Conservation (phyloP, 2,888 invertebrate genomes). For the Acleris cristana region DNA sequence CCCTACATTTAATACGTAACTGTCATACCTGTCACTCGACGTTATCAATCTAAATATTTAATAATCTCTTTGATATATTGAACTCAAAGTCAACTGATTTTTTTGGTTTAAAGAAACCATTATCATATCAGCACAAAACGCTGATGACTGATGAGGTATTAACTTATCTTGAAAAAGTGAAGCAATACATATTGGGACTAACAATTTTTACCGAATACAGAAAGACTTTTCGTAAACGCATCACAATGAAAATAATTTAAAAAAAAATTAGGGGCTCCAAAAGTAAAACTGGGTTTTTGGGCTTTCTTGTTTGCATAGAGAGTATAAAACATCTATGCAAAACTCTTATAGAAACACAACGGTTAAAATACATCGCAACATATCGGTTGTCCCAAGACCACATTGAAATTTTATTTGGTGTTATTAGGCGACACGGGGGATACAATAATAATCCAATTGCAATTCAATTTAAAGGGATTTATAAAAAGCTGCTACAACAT, state of each 20-base stretch:
- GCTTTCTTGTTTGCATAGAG: not conserved
- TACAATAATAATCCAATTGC: constrained; percentile 14
- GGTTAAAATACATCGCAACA: not conserved
- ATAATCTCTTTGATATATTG: not conserved
- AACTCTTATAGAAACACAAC: not conserved
- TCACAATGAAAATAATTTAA: not conserved
- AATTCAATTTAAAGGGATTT: constrained; percentile 36
- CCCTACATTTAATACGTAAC: too few relatives aligned
- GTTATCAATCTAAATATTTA: too few relatives aligned
- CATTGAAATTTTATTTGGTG: constrained; percentile 7
- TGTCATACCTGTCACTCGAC: too few relatives aligned
- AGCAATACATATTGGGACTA: not conserved
- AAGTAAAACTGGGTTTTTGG: not conserved
- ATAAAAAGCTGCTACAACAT: constrained; percentile 11
- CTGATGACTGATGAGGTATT: not conserved
- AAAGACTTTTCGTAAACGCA: not conserved
- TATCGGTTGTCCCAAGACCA: constrained; percentile 8
- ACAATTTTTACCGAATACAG: not conserved
- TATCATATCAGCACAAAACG: not conserved
- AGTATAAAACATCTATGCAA: not conserved
- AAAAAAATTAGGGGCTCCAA: not conserved
- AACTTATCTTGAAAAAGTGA: not conserved
- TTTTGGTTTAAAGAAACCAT: not conserved
- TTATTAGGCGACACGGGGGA: constrained; percentile 10
- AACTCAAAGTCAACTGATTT: not conserved